Conservation (phyloP, 1,140 invertebrate species). For the Cataglyphis hispanica region DNA sequence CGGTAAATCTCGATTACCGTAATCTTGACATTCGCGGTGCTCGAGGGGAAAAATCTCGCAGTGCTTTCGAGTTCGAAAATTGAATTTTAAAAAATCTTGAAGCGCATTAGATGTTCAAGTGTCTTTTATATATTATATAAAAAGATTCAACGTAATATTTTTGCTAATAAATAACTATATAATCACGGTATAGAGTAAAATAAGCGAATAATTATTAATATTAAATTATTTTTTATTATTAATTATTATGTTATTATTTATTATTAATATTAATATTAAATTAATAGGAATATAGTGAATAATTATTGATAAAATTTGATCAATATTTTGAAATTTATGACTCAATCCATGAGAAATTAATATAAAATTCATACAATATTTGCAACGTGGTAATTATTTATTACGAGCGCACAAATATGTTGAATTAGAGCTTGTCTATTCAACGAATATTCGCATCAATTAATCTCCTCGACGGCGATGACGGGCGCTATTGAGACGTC, state of each 20-base stretch:
- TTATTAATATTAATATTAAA: no score
- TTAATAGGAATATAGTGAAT: no score
- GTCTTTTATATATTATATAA: constrained; percentile 6
- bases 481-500: neutral
- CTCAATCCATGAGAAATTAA: neutral
- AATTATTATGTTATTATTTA: no score
- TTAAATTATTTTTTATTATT: no score
- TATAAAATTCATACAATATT: neutral
- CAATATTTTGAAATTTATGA: neutral
- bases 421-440: neutral
- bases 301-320: neutral
- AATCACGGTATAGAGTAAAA: neutral
- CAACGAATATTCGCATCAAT: constrained; percentile 2
- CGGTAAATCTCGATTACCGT: constrained; percentile 1
- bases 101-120: neutral
- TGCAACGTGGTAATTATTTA: neutral
- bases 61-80: constrained; percentile 17
- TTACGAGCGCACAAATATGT: neutral
- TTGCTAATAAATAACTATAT: neutral
- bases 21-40: constrained; percentile 7
- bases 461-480: constrained; percentile 23
- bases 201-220: no score
- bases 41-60: constrained; percentile 18
- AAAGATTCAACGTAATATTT: no score
- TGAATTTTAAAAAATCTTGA: neutral